Conservation (phyloP, 2,113 vertebrate species). For the Recurvirostra avosetta region DNA sequence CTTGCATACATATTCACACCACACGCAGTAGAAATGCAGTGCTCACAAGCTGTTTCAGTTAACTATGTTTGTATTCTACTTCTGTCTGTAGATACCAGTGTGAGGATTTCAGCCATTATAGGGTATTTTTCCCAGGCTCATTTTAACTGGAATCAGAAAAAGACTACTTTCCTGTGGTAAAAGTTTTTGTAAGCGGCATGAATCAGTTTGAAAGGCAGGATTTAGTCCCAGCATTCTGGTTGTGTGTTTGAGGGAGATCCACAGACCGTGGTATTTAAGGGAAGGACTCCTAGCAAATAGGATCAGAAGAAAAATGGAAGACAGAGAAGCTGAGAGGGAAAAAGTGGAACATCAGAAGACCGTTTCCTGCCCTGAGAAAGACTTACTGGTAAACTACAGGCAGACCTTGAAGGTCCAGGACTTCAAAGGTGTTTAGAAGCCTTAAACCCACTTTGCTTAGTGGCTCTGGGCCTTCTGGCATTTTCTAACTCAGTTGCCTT, state of each 20-base stretch:
- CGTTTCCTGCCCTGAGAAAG: neutral
- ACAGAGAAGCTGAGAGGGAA: neutral
- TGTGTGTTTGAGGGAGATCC: neutral
- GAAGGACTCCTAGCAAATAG: neutral
- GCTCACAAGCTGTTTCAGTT: neutral
- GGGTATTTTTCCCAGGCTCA: neutral
- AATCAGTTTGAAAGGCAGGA: neutral
- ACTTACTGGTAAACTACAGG: neutral
- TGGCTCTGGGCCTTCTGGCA: neutral
- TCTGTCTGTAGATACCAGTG: neutral
- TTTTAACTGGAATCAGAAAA: neutral
- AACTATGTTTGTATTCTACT: neutral
- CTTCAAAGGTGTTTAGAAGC: neutral
- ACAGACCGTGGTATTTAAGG: neutral
- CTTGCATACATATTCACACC: neutral
- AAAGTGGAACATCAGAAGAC: neutral
- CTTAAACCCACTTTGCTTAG: neutral
- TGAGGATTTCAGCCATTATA: neutral
- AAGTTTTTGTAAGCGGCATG: neutral
- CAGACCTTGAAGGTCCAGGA: neutral
- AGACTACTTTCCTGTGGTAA: neutral
- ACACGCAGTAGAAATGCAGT: neutral
- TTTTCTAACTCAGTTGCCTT: neutral
- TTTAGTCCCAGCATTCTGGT: neutral
- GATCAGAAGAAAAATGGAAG: neutral